A percentile compares a stretch with the other conserved stretches of the same genome.
Conservation (phyloP, 2,113 vertebrate genomes). For the Todiramphus chloris region DNA sequence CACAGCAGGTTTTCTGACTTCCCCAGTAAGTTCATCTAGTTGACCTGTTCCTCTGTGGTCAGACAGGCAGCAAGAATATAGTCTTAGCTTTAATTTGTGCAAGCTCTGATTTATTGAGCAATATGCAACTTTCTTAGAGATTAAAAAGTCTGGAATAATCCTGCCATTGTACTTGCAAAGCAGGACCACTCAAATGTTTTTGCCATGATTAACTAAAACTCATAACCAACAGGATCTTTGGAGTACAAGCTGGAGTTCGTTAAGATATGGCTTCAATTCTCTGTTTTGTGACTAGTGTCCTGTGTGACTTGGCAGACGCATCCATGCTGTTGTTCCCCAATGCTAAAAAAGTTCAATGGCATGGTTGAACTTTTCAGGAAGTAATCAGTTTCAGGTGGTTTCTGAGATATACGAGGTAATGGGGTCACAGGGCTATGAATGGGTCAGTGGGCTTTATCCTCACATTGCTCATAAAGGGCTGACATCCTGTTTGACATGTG, state of each 20-base stretch:
- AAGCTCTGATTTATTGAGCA: not conserved
- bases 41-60: not conserved
- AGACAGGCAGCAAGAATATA: not conserved
- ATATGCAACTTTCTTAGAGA: not conserved
- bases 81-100: not conserved
- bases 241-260: not conserved
- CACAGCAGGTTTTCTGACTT: not conserved
- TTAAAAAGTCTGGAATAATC: not conserved
- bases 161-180: not conserved
- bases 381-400: not conserved
- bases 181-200: not conserved
- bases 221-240: not conserved
- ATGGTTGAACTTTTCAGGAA: not conserved
- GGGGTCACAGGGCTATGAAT: not conserved
- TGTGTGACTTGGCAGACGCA: not conserved
- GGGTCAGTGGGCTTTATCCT: not conserved
- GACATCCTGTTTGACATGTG: not conserved
- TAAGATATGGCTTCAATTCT: not conserved
- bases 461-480: not conserved
- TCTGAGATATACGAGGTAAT: not conserved
- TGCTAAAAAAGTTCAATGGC: not conserved
- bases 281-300: not conserved
- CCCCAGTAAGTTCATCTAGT: not conserved
- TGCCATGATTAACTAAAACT: not conserved
- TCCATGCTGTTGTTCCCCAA: not conserved